phyloP scores from a whole-genome alignment of 1,140 invertebrate genomes.

The Drosophila elegans region DNA sequence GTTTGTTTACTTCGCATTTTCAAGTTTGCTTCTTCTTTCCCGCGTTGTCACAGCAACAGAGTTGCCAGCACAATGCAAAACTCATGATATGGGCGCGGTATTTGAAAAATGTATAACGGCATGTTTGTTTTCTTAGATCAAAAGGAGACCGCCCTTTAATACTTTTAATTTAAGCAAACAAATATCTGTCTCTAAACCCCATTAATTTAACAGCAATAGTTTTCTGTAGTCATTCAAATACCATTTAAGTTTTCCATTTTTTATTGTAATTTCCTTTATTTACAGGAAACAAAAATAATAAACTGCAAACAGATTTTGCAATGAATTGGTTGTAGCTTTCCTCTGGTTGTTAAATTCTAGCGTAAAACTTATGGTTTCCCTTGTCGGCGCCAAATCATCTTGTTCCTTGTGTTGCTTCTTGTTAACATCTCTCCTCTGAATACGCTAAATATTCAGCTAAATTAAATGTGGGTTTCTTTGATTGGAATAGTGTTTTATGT shows the following conservation, averaged over 20 bases:
- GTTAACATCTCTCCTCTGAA: conserved; percentile 55
- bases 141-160: too few species aligned
- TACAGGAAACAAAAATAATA: conserved; percentile 83
- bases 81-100: background rate
- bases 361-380: conserved; percentile 64
- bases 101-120: background rate
- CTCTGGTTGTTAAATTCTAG: conserved; percentile 64
- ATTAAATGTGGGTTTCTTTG: conserved; percentile 52
- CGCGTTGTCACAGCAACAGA: conserved; percentile 58
- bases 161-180: too few species aligned
- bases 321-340: conserved; percentile 78
- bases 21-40: conserved; percentile 57
- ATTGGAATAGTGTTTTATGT: conserved; percentile 67
- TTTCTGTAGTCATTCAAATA: too few species aligned
- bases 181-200: too few species aligned
- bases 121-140: too few species aligned
- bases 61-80: conserved; percentile 14
- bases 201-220: too few species aligned
- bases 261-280: conserved; percentile 84
- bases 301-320: conserved; percentile 75
- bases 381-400: conserved; percentile 59
- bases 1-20: conserved; percentile 27
- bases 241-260: conserved; percentile 33
- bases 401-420: conserved; percentile 55
- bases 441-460: conserved; percentile 56